A percentile compares a stretch with the other conserved stretches of the same genome.
Evolutionary conservation across 1,140 invertebrate genomes (phyloP).

Genomic region (Camponotus vicinus): DNA sequence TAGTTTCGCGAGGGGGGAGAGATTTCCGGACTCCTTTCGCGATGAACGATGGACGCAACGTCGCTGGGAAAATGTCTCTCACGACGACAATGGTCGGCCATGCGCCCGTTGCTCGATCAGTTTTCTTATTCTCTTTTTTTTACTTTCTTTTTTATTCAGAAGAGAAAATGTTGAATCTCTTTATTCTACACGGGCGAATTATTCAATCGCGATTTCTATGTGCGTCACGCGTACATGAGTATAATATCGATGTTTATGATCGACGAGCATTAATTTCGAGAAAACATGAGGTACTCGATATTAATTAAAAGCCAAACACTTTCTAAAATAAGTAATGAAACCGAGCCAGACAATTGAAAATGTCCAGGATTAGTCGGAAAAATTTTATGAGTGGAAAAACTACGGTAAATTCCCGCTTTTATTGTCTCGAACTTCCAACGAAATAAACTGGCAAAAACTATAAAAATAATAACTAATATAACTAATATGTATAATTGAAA

Average conservation of each 20-base stretch:
- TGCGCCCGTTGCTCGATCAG: constrained; percentile 19
- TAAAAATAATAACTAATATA: no score
- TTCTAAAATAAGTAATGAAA: background rate
- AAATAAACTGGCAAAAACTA: no score
- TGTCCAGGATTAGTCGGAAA: no score
- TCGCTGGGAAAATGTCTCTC: constrained; percentile 68
- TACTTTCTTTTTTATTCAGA: background rate
- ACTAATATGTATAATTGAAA: no score
- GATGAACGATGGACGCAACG: constrained; percentile 40
- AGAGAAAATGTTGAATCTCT: background rate
- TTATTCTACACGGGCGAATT: no score
- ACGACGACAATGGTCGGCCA: constrained; percentile 64
- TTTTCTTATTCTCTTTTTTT: background rate
- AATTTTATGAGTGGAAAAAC: no score
- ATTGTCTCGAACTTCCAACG: no score
- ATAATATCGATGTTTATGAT: constrained; percentile 10
- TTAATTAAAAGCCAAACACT: constrained; percentile 32
- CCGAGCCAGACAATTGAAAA: constrained; percentile 1
- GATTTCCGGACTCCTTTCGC: constrained; percentile 75
- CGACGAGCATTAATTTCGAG: constrained; percentile 42
- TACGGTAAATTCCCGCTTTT: no score
- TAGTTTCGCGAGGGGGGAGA: constrained; percentile 70
- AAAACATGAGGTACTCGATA: constrained; percentile 26
- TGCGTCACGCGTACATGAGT: no score
- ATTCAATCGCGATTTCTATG: no score